Evolutionary conservation across 1,140 invertebrate species (phyloP), one percentile per base, ranked within the genome.

Genomic region (Drosophila sucinea): DNA sequence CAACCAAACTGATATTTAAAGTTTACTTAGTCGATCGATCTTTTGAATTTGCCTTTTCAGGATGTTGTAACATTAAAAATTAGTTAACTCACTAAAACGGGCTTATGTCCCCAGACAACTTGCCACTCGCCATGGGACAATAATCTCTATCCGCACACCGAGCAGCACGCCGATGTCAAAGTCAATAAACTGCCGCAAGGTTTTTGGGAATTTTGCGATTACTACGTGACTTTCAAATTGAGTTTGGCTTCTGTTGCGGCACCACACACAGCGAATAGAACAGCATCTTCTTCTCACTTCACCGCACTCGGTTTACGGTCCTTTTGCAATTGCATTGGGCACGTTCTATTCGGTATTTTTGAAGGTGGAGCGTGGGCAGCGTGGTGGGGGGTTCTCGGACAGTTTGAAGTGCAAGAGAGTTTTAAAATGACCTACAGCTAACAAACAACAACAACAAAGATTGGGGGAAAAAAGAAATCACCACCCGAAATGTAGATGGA

Each of bases 171-270:
- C 40, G 56, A 44, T 75, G 62, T 77, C 56, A 66, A 55, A 81
- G 82, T 81, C 70, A 81, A 81, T 86, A 86, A 85, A 77, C 81
- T 80, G 78, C 62, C 57, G 64, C 47, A 70, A 67, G 77, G 56
- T 58, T 71, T 81, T 73, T 27, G 69, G 77, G 78, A 84, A 85
- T 81, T 78, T 76, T 73, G 57, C 79, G 79, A 85, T 86, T 86
- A 86, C 70, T 85, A 85, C 83, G 82, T 85, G 81, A 85, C 79
- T 56, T 68, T 70, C 58, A 57, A 69, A 86, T 70, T 66, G 78
- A 78, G 76, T 72, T 86, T 78, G 67, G 38, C 62, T 68, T 61
- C 62, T 54, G 64, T 60, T 38, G 70, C 5, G 47, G 35, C 10
- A 10, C 10, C 35, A 11, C 35, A 38, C 10, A 38, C 35, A 38